Conservation (phyloP, 2,113 vertebrate genomes). For the Engystomops pustulosus region DNA sequence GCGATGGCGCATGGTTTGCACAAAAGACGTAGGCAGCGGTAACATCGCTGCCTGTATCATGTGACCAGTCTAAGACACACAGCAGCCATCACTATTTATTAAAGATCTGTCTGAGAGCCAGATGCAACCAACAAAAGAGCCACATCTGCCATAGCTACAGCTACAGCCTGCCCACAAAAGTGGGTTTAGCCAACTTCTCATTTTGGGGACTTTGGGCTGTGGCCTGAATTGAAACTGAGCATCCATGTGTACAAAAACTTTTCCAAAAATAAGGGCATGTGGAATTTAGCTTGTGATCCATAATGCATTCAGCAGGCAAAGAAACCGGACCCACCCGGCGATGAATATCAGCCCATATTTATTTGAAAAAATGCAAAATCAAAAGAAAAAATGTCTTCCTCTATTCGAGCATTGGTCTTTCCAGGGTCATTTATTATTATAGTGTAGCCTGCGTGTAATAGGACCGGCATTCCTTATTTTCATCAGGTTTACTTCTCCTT, state of each 20-base stretch:
- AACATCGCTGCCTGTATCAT: too few relatives aligned
- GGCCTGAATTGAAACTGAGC: not conserved
- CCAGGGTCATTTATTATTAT: not conserved
- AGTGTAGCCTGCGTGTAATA: conserved; percentile 11
- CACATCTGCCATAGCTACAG: too few relatives aligned
- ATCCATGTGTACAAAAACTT: not conserved
- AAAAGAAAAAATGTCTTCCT: not conserved
- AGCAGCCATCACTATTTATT: too few relatives aligned
- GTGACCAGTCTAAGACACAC: too few relatives aligned
- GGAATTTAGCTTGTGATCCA: not conserved
- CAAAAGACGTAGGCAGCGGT: too few relatives aligned
- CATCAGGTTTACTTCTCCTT: conserved; percentile 29
- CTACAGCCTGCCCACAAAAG: too few relatives aligned
- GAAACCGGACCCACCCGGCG: not conserved
- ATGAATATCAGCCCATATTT: not conserved
- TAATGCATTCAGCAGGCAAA: not conserved
- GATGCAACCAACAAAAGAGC: too few relatives aligned
- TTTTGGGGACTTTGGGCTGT: too few relatives aligned
- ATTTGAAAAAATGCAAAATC: not conserved
- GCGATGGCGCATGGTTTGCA: too few relatives aligned
- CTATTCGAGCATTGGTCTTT: not conserved
- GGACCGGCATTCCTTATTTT: not conserved
- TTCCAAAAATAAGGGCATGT: not conserved
- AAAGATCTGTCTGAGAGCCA: too few relatives aligned
- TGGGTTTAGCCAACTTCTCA: too few relatives aligned